Base-by-base conservation (phyloP, 2,888 invertebrate species). In the Zelleria hepariella region DNA sequence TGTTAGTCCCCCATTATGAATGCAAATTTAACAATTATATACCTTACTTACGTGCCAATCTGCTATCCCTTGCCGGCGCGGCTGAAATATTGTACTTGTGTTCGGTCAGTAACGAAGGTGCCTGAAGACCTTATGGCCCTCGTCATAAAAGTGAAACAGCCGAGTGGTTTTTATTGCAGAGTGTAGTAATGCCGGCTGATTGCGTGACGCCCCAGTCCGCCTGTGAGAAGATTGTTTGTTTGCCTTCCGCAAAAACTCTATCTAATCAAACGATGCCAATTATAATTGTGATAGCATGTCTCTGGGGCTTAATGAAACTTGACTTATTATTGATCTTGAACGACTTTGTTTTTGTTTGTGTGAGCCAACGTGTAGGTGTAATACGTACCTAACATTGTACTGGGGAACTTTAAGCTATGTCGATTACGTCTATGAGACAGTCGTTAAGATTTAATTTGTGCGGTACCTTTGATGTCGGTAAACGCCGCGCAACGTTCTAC, bases 1-100 rank as follows among this genome's bases (percentile, higher is more conserved):
- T 78, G 83, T 83, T 82, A 82, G 75, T 73, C 73, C 68, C 76
- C 32, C 72, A 85, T 83, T 82, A 85, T 81, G 71, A 75, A 83
- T 84, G 83, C 77, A 82, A 85, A 85, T 83, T 80, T 78, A 81
- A 80, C 78, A 81, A 82, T 81, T 82, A 80, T 75, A 75, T 74
- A 75, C 71, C 51, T 53, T 42, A 58, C 58, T 51, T 57, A 57
- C 59, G 63, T 61, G 65, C 65, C 62, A 69, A 70, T 72, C 68
- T 66, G 65, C 70, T 73, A 74, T 67, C 65, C 63, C 60, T 62
- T 42, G 62, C 62, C 68, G 67, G 66, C 70, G 69, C 72, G 73
- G 55, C 21, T 21, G 23, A 21, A 51, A 51, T 42, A 42, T 42
- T 42, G 32, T 42, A 42, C 32, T 42, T 42, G 15, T 42, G 32